These are phyloP conservation scores for Lutjanus argentimaculatus DNA, from an alignment of 2,797 vertebrate genomes.

Conservation along the genomic window DNA sequence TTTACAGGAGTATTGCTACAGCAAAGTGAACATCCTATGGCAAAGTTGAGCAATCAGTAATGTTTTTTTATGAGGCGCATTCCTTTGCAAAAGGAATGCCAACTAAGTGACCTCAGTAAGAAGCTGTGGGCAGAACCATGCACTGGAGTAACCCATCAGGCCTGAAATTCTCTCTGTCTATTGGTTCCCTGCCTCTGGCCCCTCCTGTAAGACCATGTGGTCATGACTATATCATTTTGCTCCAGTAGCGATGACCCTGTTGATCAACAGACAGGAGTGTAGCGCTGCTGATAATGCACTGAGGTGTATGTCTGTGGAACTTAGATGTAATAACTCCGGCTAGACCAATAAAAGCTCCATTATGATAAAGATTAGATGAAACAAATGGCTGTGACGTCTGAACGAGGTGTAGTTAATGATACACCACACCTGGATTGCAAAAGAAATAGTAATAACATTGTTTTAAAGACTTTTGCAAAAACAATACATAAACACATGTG, in stretches of 20 bases:
- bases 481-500: background rate
- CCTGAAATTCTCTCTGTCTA: slow-evolving; percentile 10
- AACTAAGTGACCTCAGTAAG: slow-evolving; percentile 42
- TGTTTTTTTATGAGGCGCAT: slow-evolving; percentile 61
- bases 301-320: background rate
- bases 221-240: slow-evolving; percentile 12
- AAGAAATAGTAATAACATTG: background rate
- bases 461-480: background rate
- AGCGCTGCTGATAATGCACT: slow-evolving; percentile 28
- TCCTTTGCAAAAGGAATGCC: slow-evolving; percentile 40
- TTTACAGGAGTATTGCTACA: slow-evolving; percentile 35
- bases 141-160: slow-evolving; percentile 45
- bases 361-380: slow-evolving; percentile 40
- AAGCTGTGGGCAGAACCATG: slow-evolving; percentile 10
- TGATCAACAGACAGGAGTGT: slow-evolving; percentile 44
- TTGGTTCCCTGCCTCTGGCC: slow-evolving; percentile 19
- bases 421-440: background rate
- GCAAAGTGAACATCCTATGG: slow-evolving; percentile 30
- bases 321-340: slow-evolving; percentile 18
- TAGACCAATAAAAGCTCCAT: slow-evolving; percentile 61
- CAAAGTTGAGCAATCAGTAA: slow-evolving; percentile 48
- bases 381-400: slow-evolving; percentile 14
- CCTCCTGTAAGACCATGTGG: slow-evolving; percentile 35
- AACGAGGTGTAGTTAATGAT: slow-evolving; percentile 34
- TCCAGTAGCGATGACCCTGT: slow-evolving; percentile 37